Conservation (phyloP, 2,113 vertebrate genomes). For the Electrona antarctica region DNA sequence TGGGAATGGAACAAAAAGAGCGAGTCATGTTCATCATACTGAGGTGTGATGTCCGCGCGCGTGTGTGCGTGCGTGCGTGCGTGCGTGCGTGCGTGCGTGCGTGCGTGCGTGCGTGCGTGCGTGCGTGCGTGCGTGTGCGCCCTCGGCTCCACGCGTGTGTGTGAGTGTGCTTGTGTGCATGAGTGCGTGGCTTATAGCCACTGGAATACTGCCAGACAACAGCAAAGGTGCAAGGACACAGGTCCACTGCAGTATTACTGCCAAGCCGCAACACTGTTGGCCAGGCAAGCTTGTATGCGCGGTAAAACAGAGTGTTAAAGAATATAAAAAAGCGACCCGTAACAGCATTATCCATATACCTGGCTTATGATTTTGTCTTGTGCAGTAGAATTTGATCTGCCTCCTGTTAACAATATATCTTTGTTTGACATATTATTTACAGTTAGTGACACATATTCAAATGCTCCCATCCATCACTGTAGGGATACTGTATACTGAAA, state of each 20-base stretch:
- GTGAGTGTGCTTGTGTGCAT: not conserved
- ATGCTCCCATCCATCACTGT: too few relatives aligned
- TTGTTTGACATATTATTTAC: too few relatives aligned
- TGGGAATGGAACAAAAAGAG: too few relatives aligned
- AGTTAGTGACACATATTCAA: too few relatives aligned
- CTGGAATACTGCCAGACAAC: conserved; percentile 68
- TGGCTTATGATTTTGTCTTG: too few relatives aligned
- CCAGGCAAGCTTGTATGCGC: conserved; percentile 20
- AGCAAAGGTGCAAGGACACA: conserved; percentile 69
- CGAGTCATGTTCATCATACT: too few relatives aligned
- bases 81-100: conserved; percentile 13
- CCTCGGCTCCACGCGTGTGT: not conserved
- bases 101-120: not conserved
- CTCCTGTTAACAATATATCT: too few relatives aligned
- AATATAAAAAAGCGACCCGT: too few relatives aligned
- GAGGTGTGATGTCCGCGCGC: too few relatives aligned
- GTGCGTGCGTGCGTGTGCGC: not conserved
- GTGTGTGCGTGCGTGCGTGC: not conserved
- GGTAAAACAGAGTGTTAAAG: not conserved
- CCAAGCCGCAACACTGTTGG: conserved; percentile 42
- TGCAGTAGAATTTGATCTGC: too few relatives aligned
- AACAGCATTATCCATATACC: too few relatives aligned
- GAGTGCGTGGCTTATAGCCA: conserved; percentile 9
- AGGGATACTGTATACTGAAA: too few relatives aligned
- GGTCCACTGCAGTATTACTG: conserved; percentile 47